These are phyloP conservation scores for Lithodes maja DNA, from an alignment of 2,888 invertebrate species.

Conservation along the genomic window DNA sequence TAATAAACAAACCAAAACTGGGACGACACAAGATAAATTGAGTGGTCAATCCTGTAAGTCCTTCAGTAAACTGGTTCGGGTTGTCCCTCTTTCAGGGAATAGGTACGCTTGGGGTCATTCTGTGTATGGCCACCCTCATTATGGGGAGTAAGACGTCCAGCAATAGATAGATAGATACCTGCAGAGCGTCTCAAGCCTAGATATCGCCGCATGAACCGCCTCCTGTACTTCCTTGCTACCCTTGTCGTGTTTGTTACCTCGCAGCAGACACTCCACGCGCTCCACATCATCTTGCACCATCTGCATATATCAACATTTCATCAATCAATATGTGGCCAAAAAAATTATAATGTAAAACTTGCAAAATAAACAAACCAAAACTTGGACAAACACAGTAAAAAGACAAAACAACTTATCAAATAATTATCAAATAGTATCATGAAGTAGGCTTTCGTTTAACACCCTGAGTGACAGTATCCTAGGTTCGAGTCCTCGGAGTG, in stretches of 20 bases:
- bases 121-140: too few relatives aligned
- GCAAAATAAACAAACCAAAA: too few relatives aligned
- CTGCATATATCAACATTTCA: neutral
- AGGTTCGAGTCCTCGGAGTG: too few relatives aligned
- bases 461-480: neutral
- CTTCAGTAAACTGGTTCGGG: too few relatives aligned
- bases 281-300: constrained; percentile 47
- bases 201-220: constrained; percentile 18
- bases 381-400: too few relatives aligned
- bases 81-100: too few relatives aligned
- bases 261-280: constrained; percentile 28
- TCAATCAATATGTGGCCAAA: neutral
- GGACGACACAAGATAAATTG: too few relatives aligned
- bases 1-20: too few relatives aligned
- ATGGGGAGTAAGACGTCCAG: too few relatives aligned
- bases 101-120: too few relatives aligned
- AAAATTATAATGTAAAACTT: neutral
- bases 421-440: neutral
- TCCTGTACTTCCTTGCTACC: constrained; percentile 32
- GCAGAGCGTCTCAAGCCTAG: constrained; percentile 30
- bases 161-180: constrained; percentile 24
- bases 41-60: too few relatives aligned
- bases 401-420: neutral
- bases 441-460: neutral
- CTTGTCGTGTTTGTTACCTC: constrained; percentile 33